Evolutionary conservation across 1,140 invertebrate species (phyloP), one percentile per base, ranked within the genome.

Genomic region (Galleria mellonella): DNA sequence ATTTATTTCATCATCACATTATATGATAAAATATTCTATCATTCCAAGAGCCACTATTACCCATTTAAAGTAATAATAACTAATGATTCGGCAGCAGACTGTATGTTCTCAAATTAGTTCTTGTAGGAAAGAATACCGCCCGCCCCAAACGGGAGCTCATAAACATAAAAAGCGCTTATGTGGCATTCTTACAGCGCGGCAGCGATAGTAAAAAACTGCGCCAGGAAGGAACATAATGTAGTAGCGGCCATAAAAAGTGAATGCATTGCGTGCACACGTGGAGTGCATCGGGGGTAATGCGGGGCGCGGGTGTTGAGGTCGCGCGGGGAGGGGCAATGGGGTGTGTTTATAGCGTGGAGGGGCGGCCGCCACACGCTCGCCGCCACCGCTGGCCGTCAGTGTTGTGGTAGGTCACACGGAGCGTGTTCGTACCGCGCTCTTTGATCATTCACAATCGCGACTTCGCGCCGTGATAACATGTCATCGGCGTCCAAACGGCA

Each of bases 341-440:
- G 32, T 35, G 32, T 35, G 75, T 81, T 79, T 78, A 78, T 61
- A 37, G 70, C 70, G 70, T 32, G 54, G 69, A 70, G 81, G 79
- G 73, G 71, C 74, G 82, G 73, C 70, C 62, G 72, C 58, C 59
- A 59, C 59, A 30, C 44, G 53, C 53, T 60, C 17, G 68, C 57
- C 50, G 32, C 55, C 57, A 62, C 50, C 29, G 52, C 48, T 46
- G 55, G 23, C 51, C 55, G 69, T 62, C 84, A 87, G 82, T 87
- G 77, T 87, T 87, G 85, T 83, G 83, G 85, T 85, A 87, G 85
- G 85, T 87, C 82, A 61, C 70, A 68, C 53, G 40, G 58, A 62
- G 71, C 55, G 61, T 64, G 76, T 69, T 64, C 67, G 76, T 67
- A 55, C 51, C 46, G 61, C 67, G 57, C 60, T 47, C 47, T 32